A percentile compares a stretch with the other conserved stretches of the same genome.
Evolutionary conservation across 2,113 vertebrate species (phyloP).

Genomic region (Mohoua ochrocephala): DNA sequence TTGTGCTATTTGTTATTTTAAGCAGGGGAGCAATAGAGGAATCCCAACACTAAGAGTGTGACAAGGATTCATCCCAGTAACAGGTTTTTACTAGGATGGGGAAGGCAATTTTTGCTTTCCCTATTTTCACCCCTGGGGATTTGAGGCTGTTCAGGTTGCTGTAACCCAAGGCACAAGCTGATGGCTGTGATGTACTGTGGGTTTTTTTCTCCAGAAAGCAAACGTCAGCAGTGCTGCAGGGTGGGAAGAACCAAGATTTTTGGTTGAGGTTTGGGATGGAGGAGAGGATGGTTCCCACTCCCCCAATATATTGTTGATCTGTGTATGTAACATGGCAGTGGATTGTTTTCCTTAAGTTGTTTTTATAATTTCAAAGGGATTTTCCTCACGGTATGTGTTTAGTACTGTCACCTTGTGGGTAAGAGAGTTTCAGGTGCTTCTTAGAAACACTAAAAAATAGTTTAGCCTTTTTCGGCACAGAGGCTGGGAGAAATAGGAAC

Average conservation of each 20-base stretch:
- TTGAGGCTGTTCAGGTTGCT: neutral
- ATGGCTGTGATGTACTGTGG: accelerated
- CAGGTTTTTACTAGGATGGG: neutral
- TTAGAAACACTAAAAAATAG: neutral
- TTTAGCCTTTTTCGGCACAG: neutral
- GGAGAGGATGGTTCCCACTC: neutral
- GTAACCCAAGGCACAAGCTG: neutral
- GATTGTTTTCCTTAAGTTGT: neutral
- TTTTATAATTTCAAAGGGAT: neutral
- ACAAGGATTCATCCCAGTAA: neutral
- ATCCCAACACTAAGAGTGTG: neutral
- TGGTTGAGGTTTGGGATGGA: neutral
- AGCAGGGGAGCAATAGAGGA: neutral
- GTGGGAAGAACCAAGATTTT: neutral
- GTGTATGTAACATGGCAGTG: neutral
- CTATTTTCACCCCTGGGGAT: neutral
- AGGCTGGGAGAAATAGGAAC: neutral
- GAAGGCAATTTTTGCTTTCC: neutral
- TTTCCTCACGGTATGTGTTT: neutral
- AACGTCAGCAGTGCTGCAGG: neutral
- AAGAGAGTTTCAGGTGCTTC: neutral
- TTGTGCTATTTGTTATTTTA: neutral
- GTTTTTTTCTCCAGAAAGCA: neutral
- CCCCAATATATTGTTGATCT: neutral
- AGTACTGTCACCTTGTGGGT: neutral